Base-by-base conservation (phyloP, 2,888 invertebrate genomes). In the Oxystoma pomonae region DNA sequence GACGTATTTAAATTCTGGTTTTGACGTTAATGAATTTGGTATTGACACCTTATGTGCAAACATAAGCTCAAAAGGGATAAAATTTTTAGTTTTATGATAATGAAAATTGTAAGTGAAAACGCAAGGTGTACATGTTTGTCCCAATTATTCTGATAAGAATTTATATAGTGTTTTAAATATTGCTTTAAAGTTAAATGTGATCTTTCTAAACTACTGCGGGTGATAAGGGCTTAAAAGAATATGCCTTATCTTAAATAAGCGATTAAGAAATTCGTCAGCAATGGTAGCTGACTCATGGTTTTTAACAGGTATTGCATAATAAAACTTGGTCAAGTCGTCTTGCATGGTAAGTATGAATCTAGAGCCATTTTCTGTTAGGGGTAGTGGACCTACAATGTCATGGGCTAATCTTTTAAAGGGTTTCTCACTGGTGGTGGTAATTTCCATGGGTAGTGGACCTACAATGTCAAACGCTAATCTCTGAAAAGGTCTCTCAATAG, bases 171-270 rank as follows among this genome's bases (percentile, higher is more conserved):
- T n/a, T n/a, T n/a, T n/a, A n/a, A n/a, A 57, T 57, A 57, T 57
- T 57, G 9, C 18, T 57, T 57, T 57, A 57, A 57, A 16, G 19
- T 57, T 7, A n/a, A 20, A 20, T 17, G 57, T 20, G 57, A 57
- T 20, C 57, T 16, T 57, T 57, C 19, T 5, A 57, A 18, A 20
- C 16, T 18, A 18, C 75, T 75, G 70, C 3, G 74, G 75, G 58
- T 73, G 71, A 66, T 75, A 76, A 1, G 75, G 69, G 7, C 72
- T 73, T 1, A 71, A 73, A 51, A 69, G 63, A 12, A 76, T 66
- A 59, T 75, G 69, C 61, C 74, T 71, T 1, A 74, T 74, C 66
- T 73, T 72, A 35, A 75, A 73, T 19, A 74, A 57, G 73, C 72
- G 0, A 68, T 61, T 69, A 2, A 75, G 53, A 1, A 79, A 63